These are phyloP conservation scores for Macroramphosus scolopax DNA, from an alignment of 2,797 vertebrate genomes.

Conservation along the genomic window DNA sequence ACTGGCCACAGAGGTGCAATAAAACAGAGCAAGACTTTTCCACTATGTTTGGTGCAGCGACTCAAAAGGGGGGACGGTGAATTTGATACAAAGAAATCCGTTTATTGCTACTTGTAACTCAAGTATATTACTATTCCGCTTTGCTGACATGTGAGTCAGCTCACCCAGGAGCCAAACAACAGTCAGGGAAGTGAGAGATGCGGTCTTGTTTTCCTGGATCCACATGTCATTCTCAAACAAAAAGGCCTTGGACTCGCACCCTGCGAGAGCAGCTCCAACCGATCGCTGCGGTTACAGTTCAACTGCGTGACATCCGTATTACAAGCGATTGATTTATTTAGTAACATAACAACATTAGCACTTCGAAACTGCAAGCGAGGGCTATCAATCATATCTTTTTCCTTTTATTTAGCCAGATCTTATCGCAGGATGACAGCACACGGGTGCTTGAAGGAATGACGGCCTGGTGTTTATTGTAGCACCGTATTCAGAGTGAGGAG, in stretches of 20 bases:
- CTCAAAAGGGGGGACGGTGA: neutral
- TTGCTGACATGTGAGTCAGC: slow-evolving; percentile 24
- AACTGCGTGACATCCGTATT: too few species aligned
- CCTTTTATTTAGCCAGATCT: slow-evolving; percentile 4
- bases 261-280: too few species aligned
- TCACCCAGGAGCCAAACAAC: slow-evolving; percentile 22
- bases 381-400: too few species aligned
- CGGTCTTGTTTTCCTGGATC: slow-evolving; percentile 27
- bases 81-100: neutral
- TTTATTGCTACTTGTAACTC: slow-evolving; percentile 12
- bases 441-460: too few species aligned
- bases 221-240: slow-evolving; percentile 18
- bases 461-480: slow-evolving; percentile 28
- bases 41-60: neutral
- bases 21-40: slow-evolving; percentile 1
- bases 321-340: too few species aligned
- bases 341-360: too few species aligned
- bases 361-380: too few species aligned
- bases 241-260: slow-evolving; percentile 17
- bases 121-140: slow-evolving; percentile 11
- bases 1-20: slow-evolving; percentile 3
- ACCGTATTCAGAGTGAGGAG: slow-evolving; percentile 11
- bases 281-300: too few species aligned
- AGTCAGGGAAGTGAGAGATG: slow-evolving; percentile 17
- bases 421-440: slow-evolving; percentile 1